Percentiles rank a stretch among this genome's conserved stretches.
Evolutionary conservation across 2,888 invertebrate genomes (phyloP).

Genomic region (Cryptophagus acutangulus): DNA sequence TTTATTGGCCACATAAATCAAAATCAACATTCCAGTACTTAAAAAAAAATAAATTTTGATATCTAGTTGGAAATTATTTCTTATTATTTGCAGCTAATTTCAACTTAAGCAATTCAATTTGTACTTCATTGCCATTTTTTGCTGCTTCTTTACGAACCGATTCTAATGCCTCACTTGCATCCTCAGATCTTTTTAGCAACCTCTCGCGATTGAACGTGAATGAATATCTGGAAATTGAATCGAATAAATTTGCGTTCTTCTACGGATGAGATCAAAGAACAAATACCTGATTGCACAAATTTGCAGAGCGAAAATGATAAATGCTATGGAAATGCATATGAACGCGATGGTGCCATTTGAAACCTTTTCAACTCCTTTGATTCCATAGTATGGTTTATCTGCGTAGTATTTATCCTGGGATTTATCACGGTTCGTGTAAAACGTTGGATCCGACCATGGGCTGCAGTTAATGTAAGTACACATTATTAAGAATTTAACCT

Average conservation of each 20-base stretch:
- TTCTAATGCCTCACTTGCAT: conserved; percentile 51
- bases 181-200: conserved; percentile 50
- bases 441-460: conserved; percentile 40
- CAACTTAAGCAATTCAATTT: conserved; percentile 39
- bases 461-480: conserved; percentile 22
- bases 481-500: no score
- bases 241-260: no score
- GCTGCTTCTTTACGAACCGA: conserved; percentile 52
- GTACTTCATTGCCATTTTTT: conserved; percentile 55
- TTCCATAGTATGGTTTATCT: conserved; percentile 56
- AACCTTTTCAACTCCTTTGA: conserved; percentile 44
- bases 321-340: not conserved
- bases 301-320: not conserved
- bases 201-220: conserved; percentile 49
- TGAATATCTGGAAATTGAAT: conserved; percentile 51
- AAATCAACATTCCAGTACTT: no score
- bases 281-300: not conserved
- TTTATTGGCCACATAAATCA: no score
- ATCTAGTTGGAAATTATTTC: no score
- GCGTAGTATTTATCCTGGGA: not conserved
- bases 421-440: conserved; percentile 44
- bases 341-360: not conserved
- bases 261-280: no score
- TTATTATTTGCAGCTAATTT: conserved; percentile 11
- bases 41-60: no score